Conservation (phyloP, 2,888 invertebrate genomes). For the Pandemis corylana region DNA sequence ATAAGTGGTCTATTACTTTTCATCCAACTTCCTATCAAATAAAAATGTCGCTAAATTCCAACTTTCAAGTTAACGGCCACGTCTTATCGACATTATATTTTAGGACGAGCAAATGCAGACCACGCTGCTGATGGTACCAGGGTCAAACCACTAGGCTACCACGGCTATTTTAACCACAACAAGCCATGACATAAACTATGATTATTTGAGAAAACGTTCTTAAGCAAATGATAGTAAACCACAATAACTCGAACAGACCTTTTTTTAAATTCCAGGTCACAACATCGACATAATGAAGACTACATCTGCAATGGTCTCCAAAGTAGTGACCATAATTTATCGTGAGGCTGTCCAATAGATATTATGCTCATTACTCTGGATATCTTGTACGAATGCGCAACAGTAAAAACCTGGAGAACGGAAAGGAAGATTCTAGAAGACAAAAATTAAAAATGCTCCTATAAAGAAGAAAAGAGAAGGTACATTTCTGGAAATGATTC, state of each 20-base stretch:
- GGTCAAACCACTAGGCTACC: no score
- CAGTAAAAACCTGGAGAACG: slow-evolving; percentile 43
- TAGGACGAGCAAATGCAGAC: no score
- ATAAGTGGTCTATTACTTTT: no score
- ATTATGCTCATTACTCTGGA: slow-evolving; percentile 84
- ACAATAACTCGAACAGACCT: neutral
- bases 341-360: slow-evolving; percentile 72
- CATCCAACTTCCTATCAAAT: no score
- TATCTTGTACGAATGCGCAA: slow-evolving; percentile 72
- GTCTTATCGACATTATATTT: no score
- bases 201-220: no score
- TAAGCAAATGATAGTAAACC: no score
- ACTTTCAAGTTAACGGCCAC: no score
- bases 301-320: slow-evolving; percentile 72
- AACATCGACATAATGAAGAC: slow-evolving; percentile 18
- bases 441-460: slow-evolving; percentile 12
- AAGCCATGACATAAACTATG: no score
- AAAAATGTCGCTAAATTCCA: no score
- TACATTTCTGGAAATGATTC: neutral
- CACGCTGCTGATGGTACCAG: no score
- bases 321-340: slow-evolving; percentile 83
- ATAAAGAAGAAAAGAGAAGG: neutral
- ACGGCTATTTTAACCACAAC: no score
- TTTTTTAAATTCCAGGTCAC: slow-evolving; percentile 44
- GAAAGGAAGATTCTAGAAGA: slow-evolving; percentile 15